phyloP scores from a whole-genome alignment of 1,140 invertebrate species.

The Diabrotica virgifera region DNA sequence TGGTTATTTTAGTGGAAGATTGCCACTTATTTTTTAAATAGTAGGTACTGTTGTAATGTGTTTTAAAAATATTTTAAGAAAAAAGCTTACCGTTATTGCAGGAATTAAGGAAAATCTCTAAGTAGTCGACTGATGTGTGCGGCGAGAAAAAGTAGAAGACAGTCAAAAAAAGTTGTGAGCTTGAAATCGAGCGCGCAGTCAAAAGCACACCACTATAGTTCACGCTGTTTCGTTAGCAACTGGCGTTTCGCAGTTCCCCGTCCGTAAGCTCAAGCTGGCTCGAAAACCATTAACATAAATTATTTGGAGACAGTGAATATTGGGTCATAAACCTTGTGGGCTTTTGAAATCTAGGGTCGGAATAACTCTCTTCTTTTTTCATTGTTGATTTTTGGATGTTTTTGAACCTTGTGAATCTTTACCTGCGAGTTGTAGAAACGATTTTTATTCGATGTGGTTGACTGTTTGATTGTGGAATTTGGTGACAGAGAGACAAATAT shows the following conservation, averaged over 20 bases:
- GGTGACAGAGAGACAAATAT: too few species aligned
- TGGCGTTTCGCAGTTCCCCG: conserved; percentile 35
- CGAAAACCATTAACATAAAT: conserved; percentile 51
- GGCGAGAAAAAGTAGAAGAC: too few species aligned
- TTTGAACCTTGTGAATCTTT: conserved; percentile 1
- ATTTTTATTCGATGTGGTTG: too few species aligned
- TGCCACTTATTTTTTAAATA: too few species aligned
- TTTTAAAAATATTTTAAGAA: too few species aligned
- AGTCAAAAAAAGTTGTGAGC: neutral
- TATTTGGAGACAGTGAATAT: conserved; percentile 52
- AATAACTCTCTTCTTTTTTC: conserved; percentile 16
- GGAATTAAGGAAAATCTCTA: too few species aligned
- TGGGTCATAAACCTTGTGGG: conserved; percentile 47
- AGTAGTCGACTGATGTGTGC: too few species aligned
- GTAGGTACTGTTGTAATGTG: too few species aligned
- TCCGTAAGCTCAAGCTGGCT: conserved; percentile 14
- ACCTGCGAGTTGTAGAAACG: neutral
- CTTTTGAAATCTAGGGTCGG: conserved; percentile 31
- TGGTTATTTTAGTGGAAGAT: too few species aligned
- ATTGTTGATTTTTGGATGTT: conserved; percentile 1
- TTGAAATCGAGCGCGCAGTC: conserved; percentile 6
- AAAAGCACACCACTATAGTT: conserved; percentile 38
- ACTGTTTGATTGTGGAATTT: too few species aligned
- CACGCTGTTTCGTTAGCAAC: conserved; percentile 43
- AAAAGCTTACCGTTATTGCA: too few species aligned